Base-by-base conservation (phyloP, 2,113 vertebrate genomes). In the Oxyura jamaicensis region DNA sequence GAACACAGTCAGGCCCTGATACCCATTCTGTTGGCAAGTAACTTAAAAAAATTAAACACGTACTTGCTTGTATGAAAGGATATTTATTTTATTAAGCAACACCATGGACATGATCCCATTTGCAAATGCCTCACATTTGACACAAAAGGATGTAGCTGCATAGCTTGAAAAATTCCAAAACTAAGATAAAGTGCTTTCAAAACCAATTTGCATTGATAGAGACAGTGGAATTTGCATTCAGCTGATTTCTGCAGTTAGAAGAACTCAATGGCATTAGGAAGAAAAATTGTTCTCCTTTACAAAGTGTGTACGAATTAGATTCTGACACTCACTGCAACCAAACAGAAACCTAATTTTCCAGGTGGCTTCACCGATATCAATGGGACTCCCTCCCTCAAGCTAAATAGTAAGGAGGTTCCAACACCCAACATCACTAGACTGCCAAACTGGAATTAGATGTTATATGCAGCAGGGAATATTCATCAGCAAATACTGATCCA, bases 321-420 rank as follows among this genome's bases (percentile, higher is more conserved):
- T 92, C n/a, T 76, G 81, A 67, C 50, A 96, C 62, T 78, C 69
- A 62, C 58, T 89, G 69, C 53, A 88, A 92, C 33, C 84, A 74
- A 86, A 84, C 2, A 77, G 53, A 91, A 94, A 87, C 28, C 58
- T 86, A 46, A 84, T 82, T 93, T 92, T 94, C 91, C 94, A 94
- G 58, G 88, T 88, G 73, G 86, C 91, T 76, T 94, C 73, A 76
- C 58, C 22, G 62, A 55, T 78, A 92, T 33, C 88, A 92, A 2
- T 25, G 72, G 44, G 78, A 90, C 6, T 76, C 41, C 66, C 5
- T 85, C 33, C 42, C 60, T 92, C 41, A 83, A 69, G 84, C 58
- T 83, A 92, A 63, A 62, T 55, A 75, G 48, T 63, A 52, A 92
- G 62, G 82, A 79, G 69, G n/a, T 90, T 55, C 76, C 65, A 83